Conservation (phyloP, 2,113 vertebrate species). For the Synodontis membranacea region DNA sequence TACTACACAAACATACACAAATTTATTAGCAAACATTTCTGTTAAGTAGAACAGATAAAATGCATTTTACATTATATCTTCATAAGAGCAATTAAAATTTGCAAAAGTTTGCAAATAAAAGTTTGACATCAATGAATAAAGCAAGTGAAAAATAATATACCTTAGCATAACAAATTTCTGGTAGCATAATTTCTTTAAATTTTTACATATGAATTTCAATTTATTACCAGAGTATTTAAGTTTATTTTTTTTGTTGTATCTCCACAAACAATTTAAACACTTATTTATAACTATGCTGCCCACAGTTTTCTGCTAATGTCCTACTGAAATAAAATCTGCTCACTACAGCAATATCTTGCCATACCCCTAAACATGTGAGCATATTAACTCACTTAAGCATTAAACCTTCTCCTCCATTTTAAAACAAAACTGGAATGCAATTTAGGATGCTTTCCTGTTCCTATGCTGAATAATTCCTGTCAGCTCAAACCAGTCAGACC, state of each 20-base stretch:
- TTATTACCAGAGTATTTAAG: background rate
- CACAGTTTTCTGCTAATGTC: background rate
- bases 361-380: background rate
- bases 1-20: constrained; percentile 72
- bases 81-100: background rate
- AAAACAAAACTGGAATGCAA: background rate
- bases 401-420: background rate
- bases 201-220: background rate
- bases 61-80: background rate
- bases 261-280: background rate
- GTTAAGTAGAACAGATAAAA: background rate
- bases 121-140: background rate
- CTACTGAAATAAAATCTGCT: background rate
- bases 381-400: background rate
- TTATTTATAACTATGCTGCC: background rate
- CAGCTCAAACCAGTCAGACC: background rate
- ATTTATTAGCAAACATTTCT: background rate
- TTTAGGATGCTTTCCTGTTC: background rate
- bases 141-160: background rate
- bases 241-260: background rate
- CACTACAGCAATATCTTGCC: background rate
- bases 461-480: background rate
- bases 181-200: background rate
- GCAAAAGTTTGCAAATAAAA: background rate
- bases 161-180: background rate